Evolutionary conservation across 2,888 invertebrate species (phyloP).

Genomic region (Pterobdella sp.): DNA sequence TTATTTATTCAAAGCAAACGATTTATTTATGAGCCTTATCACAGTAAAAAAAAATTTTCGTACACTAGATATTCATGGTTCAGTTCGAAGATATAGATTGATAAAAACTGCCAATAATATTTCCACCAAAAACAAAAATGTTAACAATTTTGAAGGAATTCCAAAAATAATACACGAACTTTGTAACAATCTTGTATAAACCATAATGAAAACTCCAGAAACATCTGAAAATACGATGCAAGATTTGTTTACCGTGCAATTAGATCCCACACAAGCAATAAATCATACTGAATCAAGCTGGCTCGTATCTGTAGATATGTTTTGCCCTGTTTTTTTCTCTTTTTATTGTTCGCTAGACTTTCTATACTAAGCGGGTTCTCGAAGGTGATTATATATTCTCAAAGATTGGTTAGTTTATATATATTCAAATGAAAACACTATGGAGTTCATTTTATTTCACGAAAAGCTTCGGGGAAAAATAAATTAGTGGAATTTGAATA

Average conservation of each 20-base stretch:
- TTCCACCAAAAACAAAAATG: neutral
- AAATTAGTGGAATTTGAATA: too few relatives aligned
- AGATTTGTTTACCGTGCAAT: constrained; percentile 1
- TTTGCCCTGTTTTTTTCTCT: neutral
- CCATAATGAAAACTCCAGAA: too few relatives aligned
- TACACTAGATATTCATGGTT: neutral
- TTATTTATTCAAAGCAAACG: neutral
- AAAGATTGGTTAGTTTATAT: too few relatives aligned
- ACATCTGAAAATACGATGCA: neutral
- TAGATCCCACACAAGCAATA: constrained; percentile 4
- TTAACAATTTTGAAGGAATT: neutral
- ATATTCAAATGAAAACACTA: too few relatives aligned
- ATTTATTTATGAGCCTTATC: neutral
- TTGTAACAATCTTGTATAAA: too few relatives aligned
- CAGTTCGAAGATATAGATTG: too few relatives aligned
- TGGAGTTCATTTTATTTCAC: too few relatives aligned
- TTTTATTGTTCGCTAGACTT: neutral
- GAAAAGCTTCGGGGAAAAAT: too few relatives aligned
- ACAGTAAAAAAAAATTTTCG: neutral
- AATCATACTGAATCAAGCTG: constrained; percentile 8
- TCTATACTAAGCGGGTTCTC: too few relatives aligned
- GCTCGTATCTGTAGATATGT: too few relatives aligned
- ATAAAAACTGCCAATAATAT: neutral
- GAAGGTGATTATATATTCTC: too few relatives aligned
- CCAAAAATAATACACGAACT: too few relatives aligned